Evolutionary conservation across 2,888 invertebrate genomes (phyloP).

Genomic region (Eretmocerus hayati): DNA sequence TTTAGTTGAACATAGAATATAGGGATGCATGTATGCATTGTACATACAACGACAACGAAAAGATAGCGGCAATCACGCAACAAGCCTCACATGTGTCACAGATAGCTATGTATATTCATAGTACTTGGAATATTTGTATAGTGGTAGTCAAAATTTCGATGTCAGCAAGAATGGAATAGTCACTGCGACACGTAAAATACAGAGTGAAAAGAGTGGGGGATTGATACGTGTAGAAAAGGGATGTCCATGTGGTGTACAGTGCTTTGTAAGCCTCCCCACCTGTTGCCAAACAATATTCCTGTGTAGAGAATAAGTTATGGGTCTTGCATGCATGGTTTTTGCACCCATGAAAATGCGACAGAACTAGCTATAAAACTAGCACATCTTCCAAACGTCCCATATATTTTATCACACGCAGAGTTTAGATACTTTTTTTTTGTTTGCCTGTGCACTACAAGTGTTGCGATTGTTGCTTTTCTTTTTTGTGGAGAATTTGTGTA

Average conservation of each 20-base stretch:
- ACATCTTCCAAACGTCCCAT: not conserved
- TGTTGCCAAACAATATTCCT: constrained; percentile 44
- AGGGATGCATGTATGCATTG: no score
- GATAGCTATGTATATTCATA: no score
- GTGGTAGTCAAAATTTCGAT: constrained; percentile 18
- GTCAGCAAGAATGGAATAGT: no score
- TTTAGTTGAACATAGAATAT: no score
- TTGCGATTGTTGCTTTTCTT: not conserved
- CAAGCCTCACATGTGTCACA: constrained; percentile 14
- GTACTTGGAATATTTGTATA: no score
- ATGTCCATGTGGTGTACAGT: constrained; percentile 30
- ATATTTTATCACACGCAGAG: not conserved
- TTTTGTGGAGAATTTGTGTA: no score
- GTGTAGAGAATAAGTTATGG: constrained; percentile 42
- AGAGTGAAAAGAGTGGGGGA: no score
- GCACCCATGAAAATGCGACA: constrained; percentile 17
- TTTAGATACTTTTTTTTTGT: not conserved
- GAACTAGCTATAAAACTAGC: no score
- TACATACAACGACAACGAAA: constrained; percentile 9
- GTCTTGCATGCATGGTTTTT: constrained; percentile 19
- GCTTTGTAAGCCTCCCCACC: constrained; percentile 42
- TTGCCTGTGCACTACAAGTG: not conserved
- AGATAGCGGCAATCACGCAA: constrained; percentile 11
- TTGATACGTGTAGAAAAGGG: no score
- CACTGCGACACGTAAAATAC: no score